These are phyloP conservation scores for Etheostoma perlongum DNA, from an alignment of 2,797 vertebrate genomes.

Conservation along the genomic window DNA sequence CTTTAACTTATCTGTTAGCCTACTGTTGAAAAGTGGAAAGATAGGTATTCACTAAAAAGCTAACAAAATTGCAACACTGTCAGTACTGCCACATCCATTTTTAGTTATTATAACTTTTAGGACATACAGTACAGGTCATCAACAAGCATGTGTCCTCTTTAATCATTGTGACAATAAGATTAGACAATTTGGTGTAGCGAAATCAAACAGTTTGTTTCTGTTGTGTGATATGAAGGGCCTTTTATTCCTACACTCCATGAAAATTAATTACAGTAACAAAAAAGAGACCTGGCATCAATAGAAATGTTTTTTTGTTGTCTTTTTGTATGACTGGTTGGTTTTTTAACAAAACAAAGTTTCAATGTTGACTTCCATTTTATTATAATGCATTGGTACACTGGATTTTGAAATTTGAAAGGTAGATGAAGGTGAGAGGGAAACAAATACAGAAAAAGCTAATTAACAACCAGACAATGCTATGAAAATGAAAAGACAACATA, in stretches of 20 bases:
- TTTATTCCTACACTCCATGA: neutral
- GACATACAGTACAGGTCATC: neutral
- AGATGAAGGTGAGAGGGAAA: slow-evolving; percentile 23
- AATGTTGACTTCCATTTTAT: neutral
- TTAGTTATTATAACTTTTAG: neutral
- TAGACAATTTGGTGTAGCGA: neutral
- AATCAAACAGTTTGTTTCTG: neutral
- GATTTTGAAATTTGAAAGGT: slow-evolving; percentile 12
- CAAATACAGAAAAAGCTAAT: slow-evolving; percentile 17
- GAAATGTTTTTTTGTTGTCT: neutral
- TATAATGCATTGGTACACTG: neutral
- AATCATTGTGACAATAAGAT: neutral
- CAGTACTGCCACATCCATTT: neutral
- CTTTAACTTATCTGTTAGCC: neutral
- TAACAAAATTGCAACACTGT: neutral
- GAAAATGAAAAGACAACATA: slow-evolving; percentile 22
- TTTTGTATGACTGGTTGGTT: neutral
- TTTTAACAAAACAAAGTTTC: slow-evolving; percentile 5
- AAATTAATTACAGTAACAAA: slow-evolving; percentile 4
- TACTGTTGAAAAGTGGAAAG: neutral
- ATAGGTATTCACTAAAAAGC: neutral
- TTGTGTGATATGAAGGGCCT: neutral
- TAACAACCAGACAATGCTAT: slow-evolving; percentile 35
- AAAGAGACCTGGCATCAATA: neutral
- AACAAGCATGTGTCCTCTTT: neutral